A percentile compares a stretch with the other conserved stretches of the same genome.
These are phyloP conservation scores for Rana temporaria DNA, from an alignment of 2,113 vertebrate genomes.

Conservation along the genomic window DNA sequence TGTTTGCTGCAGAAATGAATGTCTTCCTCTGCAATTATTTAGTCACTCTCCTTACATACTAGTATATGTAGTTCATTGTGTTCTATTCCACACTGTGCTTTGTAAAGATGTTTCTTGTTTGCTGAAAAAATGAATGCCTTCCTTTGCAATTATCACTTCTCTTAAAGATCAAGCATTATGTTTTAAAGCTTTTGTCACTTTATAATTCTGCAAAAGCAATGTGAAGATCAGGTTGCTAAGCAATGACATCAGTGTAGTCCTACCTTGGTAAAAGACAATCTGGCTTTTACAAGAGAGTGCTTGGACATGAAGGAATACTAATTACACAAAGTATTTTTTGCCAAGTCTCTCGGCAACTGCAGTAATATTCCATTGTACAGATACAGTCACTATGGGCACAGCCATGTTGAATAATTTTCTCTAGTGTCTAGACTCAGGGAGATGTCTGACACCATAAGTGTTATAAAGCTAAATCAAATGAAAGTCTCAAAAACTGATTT, in stretches of 20 bases:
- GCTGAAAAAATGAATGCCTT: not conserved
- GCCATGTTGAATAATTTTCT: no score
- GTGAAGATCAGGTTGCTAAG: conserved; percentile 24
- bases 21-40: conserved; percentile 36
- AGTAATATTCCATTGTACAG: no score
- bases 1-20: conserved; percentile 1
- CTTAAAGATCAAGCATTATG: not conserved
- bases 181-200: conserved; percentile 1
- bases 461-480: no score
- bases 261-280: conserved; percentile 20
- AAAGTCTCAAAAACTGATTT: no score
- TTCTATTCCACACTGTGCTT: not conserved
- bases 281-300: no score
- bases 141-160: conserved; percentile 27
- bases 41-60: no score
- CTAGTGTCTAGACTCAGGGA: no score
- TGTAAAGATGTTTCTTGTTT: conserved; percentile 30
- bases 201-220: not conserved
- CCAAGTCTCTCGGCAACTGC: no score
- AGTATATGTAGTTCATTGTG: not conserved
- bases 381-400: no score
- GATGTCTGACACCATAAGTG: no score
- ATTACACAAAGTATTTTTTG: no score
- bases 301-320: no score
- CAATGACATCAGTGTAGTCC: not conserved